Evolutionary conservation across 2,797 vertebrate species (phyloP).

Genomic region (Schizothorax lantsangensis): DNA sequence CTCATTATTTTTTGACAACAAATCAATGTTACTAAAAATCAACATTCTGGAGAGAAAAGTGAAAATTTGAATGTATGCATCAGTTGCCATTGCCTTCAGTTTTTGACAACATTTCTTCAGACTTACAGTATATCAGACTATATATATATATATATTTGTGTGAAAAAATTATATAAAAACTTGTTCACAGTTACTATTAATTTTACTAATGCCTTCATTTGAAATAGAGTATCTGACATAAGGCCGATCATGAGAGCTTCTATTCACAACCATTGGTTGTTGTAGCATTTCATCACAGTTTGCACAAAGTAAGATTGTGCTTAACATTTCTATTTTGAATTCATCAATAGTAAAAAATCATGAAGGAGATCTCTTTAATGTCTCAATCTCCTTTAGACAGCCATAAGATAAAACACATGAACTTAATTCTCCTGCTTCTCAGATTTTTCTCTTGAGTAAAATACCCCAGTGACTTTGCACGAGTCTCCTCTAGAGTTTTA

Average conservation of each 20-base stretch:
- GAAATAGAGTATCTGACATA: not conserved
- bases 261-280: not conserved
- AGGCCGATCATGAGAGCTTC: not conserved
- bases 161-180: not conserved
- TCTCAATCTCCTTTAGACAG: not conserved
- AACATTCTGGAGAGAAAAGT: not conserved
- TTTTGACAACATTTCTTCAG: not conserved
- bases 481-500: not conserved
- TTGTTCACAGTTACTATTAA: too few species aligned
- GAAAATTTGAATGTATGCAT: not conserved
- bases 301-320: not conserved
- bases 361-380: not conserved
- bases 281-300: not conserved
- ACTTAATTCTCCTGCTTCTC: not conserved
- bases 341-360: not conserved
- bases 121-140: not conserved
- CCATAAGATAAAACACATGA: not conserved
- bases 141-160: not conserved
- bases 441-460: slow-evolving; percentile 1
- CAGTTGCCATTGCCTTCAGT: not conserved
- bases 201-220: too few species aligned
- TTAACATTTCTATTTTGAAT: not conserved
- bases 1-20: not conserved
- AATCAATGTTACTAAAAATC: not conserved
- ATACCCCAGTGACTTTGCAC: not conserved